phyloP scores from a whole-genome alignment of 2,888 invertebrate species.

The Brachypalpus laphriformis region DNA sequence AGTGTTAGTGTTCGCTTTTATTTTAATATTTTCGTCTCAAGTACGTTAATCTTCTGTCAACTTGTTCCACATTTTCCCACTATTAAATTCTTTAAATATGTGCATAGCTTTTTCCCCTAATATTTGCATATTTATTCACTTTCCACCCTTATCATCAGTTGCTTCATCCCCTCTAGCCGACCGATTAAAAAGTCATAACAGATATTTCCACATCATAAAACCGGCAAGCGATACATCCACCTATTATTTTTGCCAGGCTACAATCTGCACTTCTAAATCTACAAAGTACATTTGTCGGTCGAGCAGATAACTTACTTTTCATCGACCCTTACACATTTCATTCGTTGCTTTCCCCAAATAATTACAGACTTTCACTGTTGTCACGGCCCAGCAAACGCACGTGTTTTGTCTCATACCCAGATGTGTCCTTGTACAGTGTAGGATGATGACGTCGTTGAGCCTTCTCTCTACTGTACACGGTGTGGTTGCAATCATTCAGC shows the following conservation, averaged over 20 bases:
- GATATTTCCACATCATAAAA: constrained; percentile 73
- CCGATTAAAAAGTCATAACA: constrained; percentile 73
- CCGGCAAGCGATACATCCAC: constrained; percentile 55
- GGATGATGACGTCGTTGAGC: constrained; percentile 1
- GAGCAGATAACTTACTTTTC: constrained; percentile 49
- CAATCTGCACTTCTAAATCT: constrained; percentile 53
- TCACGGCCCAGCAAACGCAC: constrained; percentile 37
- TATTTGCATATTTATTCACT: constrained; percentile 52
- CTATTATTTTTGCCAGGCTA: constrained; percentile 25
- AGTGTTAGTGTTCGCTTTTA: no score
- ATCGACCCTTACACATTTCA: constrained; percentile 30
- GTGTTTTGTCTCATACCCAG: constrained; percentile 56
- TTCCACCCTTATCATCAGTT: constrained; percentile 13
- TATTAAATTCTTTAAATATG: not conserved
- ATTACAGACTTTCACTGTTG: constrained; percentile 43
- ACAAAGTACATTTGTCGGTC: constrained; percentile 27
- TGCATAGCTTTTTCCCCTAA: not conserved
- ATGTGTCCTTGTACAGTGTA: constrained; percentile 41
- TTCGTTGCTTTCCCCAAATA: constrained; percentile 37
- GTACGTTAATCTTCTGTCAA: constrained; percentile 1
- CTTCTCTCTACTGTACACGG: constrained; percentile 9
- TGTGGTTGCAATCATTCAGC: constrained; percentile 50
- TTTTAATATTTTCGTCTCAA: not conserved
- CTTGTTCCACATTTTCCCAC: not conserved
- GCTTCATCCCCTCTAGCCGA: constrained; percentile 9